These are phyloP conservation scores for Paramormyrops kingsleyae DNA, from an alignment of 2,113 vertebrate genomes.

Conservation along the genomic window DNA sequence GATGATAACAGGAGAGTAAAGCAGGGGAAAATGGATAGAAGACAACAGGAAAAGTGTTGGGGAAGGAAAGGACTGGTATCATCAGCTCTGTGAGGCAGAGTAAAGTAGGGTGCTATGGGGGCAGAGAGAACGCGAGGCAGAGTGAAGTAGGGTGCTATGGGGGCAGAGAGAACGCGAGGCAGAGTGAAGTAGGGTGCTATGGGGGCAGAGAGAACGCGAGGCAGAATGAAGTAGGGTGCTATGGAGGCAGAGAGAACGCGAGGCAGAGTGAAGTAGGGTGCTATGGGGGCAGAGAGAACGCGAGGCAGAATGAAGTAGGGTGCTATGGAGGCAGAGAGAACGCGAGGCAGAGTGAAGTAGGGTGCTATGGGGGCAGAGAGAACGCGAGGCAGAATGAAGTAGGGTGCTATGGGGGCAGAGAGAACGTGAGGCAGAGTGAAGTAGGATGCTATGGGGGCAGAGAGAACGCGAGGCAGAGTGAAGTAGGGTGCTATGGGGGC, in stretches of 20 bases:
- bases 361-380: background rate
- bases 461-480: background rate
- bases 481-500: too few species aligned
- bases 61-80: conserved; percentile 12
- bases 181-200: too few species aligned
- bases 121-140: background rate
- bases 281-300: too few species aligned
- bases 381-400: background rate
- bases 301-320: too few species aligned
- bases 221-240: background rate
- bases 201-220: too few species aligned
- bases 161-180: too few species aligned
- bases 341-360: background rate
- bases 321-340: background rate
- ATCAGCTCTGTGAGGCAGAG: background rate
- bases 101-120: background rate
- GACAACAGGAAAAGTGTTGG: background rate
- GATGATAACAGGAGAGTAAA: conserved; percentile 7
- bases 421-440: background rate
- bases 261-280: background rate
- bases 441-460: background rate
- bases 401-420: background rate
- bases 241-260: background rate
- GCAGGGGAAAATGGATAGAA: background rate
- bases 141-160: too few species aligned